Evolutionary conservation across 1,140 invertebrate species (phyloP), one percentile per base, ranked within the genome.

Genomic region (Aphelenchoides avenae): DNA sequence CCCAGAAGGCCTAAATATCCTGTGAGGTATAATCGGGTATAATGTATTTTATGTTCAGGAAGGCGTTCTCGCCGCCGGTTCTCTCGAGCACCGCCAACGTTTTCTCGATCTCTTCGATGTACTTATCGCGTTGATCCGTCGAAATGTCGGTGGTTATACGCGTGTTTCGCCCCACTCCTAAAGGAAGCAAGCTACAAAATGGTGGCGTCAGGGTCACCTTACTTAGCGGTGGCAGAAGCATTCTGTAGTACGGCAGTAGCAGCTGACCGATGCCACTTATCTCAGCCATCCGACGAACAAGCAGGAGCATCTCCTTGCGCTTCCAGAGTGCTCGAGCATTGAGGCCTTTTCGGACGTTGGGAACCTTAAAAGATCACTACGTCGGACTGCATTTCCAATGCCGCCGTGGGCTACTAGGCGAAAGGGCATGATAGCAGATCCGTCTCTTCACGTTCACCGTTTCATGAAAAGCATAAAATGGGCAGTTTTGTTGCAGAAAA

Each of bases 21-120:
- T n/a, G n/a, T n/a, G n/a, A n/a, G n/a, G n/a, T n/a, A 57, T 53
- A 57, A 53, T 57, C 7, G 18, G 54, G 54, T n/a, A 57, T 34
- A 4, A 58, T 47, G 30, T 60, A 58, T 22, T 58, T 58, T 22
- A 58, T 58, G 31, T 58, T 58, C 6, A 58, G 43, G 15, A 53
- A 52, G 11, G 56, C 56, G 33, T 58, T 33, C 30, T n/a, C 39
- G 13, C 57, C 57, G 15, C 57, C 57, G 24, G n/a, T 44, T 13
- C 34, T 15, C 42, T 58, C 54, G 5, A 58, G 36, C 37, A 15
- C 33, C 11, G 22, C 15, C 4, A 58, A 33, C 15, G 57, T 58
- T 13, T 39, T 40, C 27, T 24, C 22, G 0, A 59, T 40, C 9
- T 13, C 31, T 26, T 34, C 31, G 20, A 24, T 61, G n/a, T 60